Conservation (phyloP, 2,797 vertebrate genomes). For the Denticeps clupeoides region DNA sequence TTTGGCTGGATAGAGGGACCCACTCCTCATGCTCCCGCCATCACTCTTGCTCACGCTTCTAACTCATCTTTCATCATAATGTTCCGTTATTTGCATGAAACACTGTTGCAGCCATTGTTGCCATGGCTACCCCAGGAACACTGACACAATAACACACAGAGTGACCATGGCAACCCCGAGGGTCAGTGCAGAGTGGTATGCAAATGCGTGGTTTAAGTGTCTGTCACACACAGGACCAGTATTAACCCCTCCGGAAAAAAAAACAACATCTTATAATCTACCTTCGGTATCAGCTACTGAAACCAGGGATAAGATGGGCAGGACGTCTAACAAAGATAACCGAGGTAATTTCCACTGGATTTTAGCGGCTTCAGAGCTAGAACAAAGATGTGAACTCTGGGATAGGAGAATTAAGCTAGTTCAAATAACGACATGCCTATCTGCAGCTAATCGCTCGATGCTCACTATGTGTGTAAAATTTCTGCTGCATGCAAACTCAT, state of each 20-base stretch:
- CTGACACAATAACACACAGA: conserved; percentile 60
- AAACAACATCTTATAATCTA: too few relatives aligned
- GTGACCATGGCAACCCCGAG: conserved; percentile 58
- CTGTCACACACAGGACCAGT: conserved; percentile 9
- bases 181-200: conserved; percentile 55
- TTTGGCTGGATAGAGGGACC: too few relatives aligned
- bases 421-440: background rate
- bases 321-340: too few relatives aligned
- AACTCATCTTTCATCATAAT: conserved; percentile 41
- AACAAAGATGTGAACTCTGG: too few relatives aligned
- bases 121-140: conserved; percentile 59
- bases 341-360: too few relatives aligned
- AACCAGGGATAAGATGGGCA: too few relatives aligned
- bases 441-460: conserved; percentile 17
- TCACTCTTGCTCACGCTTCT: conserved; percentile 25
- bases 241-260: too few relatives aligned
- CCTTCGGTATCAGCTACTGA: too few relatives aligned
- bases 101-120: conserved; percentile 50
- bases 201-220: conserved; percentile 48
- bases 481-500: conserved; percentile 9
- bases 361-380: too few relatives aligned
- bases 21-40: background rate
- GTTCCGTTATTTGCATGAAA: conserved; percentile 52
- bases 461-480: conserved; percentile 15
- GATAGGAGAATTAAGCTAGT: too few relatives aligned